Base-by-base conservation (phyloP, 2,888 invertebrate genomes). In the Rambutsinella grinnellia region DNA sequence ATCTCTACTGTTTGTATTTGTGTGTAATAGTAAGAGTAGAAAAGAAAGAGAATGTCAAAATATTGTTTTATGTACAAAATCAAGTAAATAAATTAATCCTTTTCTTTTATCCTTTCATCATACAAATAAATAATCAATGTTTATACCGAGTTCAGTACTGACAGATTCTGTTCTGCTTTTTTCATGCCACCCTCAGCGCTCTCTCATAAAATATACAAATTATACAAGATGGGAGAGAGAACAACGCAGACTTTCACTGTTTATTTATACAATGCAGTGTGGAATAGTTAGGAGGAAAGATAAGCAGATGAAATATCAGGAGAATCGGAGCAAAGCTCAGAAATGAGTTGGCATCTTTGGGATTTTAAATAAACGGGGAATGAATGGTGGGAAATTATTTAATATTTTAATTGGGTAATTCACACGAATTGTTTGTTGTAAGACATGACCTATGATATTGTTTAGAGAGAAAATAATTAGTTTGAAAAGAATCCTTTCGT, bases 51-150 rank as follows among this genome's bases (percentile, higher is more conserved):
- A 66, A 47, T 75, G 74, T 75, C 74, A 75, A 75, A 75, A 75
- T 75, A 75, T 75, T 75, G 74, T 75, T 75, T 75, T 75, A 75
- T 75, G 74, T 75, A 75, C 74, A 75, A 75, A 75, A 75, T 75
- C 74, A 75, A 75, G 74, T 75, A 75, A 75, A 75, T 75, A 75
- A 75, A 75, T 75, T 75, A 75, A 75, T 75, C 74, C 74, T 67
- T 74, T 63, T 56, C 61, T 75, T n/a, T n/a, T n/a, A n/a, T 62
- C 67, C 67, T 67, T 75, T 75, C 62, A 67, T 75, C 67, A 62
- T 62, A 66, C 51, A 60, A 70, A 74, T 60, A 65, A 65, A 66
- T 66, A 60, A 75, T 53, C 17, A 2, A 21, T 10, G 5, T 6
- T 2, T 54, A 3, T 54, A 17, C n/a, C 26, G 57, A 57, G 27